Percentiles rank a stretch among this genome's conserved stretches.
Conservation (phyloP, 23 tunicate species). For the Halocynthia aurantium region DNA sequence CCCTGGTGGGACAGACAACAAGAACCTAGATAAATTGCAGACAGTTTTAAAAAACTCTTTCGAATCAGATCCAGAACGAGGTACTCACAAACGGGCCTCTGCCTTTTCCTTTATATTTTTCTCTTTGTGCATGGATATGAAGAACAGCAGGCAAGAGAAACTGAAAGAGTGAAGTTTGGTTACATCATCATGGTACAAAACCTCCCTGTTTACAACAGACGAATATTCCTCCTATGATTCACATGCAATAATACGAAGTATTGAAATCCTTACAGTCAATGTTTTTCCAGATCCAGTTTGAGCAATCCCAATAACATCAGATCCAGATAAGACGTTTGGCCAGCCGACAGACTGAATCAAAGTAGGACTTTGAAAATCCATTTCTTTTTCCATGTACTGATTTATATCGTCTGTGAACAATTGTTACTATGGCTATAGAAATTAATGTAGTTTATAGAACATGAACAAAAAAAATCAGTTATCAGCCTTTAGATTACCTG, state of each 20-base stretch:
- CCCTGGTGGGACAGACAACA: constrained; percentile 90
- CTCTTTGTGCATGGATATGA: constrained; percentile 51
- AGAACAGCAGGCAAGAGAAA: constrained; percentile 67
- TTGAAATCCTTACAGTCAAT: constrained; percentile 50
- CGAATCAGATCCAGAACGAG: not conserved
- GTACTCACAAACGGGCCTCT: constrained; percentile 52
- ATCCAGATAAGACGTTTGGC: constrained; percentile 76
- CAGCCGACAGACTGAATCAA: constrained; percentile 70
- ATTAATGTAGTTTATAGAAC: too few species aligned
- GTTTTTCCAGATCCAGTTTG: constrained; percentile 99
- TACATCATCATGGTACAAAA: not conserved
- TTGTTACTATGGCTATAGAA: not conserved
- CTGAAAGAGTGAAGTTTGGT: constrained; percentile 14
- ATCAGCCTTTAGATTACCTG: constrained; percentile 15
- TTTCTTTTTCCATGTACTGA: constrained; percentile 14
- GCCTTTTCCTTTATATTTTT: not conserved
- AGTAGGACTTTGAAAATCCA: constrained; percentile 56
- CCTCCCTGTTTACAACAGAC: too few species aligned
- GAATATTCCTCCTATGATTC: too few species aligned
- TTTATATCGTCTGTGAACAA: constrained; percentile 10
- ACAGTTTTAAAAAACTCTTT: not conserved
- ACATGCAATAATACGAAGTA: not conserved
- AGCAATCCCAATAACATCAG: constrained; percentile 80
- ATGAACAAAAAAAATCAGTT: too few species aligned
- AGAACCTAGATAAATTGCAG: constrained; percentile 39